These are phyloP conservation scores for Cryptus armator DNA, from an alignment of 2,888 invertebrate genomes.

Conservation along the genomic window DNA sequence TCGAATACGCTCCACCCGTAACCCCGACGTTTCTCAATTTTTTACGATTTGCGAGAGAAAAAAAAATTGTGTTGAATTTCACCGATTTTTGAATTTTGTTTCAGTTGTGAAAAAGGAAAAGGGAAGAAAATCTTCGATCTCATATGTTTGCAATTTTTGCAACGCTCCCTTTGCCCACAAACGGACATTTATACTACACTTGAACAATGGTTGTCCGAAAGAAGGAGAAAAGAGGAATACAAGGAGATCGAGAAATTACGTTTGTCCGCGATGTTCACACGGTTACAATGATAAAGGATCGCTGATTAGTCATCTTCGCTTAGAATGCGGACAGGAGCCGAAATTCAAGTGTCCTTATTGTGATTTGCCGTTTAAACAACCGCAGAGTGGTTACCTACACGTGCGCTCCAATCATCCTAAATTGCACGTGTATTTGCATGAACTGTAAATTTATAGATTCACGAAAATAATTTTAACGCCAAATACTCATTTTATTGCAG, in stretches of 20 bases:
- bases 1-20: too few relatives aligned
- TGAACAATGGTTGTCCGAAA: too few relatives aligned
- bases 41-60: too few relatives aligned
- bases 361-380: conserved; percentile 71
- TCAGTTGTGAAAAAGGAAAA: too few relatives aligned
- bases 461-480: too few relatives aligned
- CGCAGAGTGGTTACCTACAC: conserved; percentile 72
- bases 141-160: conserved; percentile 23
- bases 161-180: background rate
- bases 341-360: conserved; percentile 77
- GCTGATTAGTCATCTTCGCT: conserved; percentile 70
- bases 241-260: conserved; percentile 1
- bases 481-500: too few relatives aligned
- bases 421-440: too few relatives aligned
- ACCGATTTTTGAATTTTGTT: conserved; percentile 24
- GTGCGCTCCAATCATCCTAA: conserved; percentile 60
- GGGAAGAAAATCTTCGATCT: conserved; percentile 2
- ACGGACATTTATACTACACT: background rate
- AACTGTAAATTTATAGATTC: too few relatives aligned
- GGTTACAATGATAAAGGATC: conserved; percentile 68
- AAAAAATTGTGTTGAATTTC: background rate
- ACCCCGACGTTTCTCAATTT: too few relatives aligned
- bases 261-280: conserved; percentile 70
- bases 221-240: too few relatives aligned
- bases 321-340: conserved; percentile 79